Evolutionary conservation across 2,797 vertebrate species (phyloP), one percentile per base, ranked within the genome.

Genomic region (Cyclura pinguis): DNA sequence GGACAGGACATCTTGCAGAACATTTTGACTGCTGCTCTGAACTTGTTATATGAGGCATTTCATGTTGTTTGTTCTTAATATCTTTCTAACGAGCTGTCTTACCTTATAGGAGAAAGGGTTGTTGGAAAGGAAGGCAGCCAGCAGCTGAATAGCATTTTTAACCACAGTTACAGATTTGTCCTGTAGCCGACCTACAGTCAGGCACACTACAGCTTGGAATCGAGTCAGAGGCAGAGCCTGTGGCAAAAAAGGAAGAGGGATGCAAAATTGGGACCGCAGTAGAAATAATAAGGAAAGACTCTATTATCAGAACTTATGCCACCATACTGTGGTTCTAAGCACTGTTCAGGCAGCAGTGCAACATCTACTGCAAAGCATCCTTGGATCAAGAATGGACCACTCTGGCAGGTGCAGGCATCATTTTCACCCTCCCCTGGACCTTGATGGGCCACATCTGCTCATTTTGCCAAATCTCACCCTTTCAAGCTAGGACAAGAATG

Each of bases 81-180:
- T 6, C 27, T 87, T 87, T 62, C 24, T n/a, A 62, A 69, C 1
- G 18, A 55, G 32, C 4, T 10, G 47, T n/a, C 90, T 95, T 97
- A 99, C 99, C 98, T 99, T 99, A 97, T 98, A 98, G 94, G 98
- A 99, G 94, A 99, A 99, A 24, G 99, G 99, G 95, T 99, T 99
- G 95, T 99, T 99, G 88, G 98, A 98, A 12, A 99, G 98, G 95
- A 99, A 99, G 0, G 98, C 98, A 89, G 98, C 98, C 95, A 99
- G 96, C 84, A 99, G 97, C 93, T 99, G 99, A 94, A 99, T 98
- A 0, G 99, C 98, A 29, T 98, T 99, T 97, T 99, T 99, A 91
- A 98, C 98, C 2, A 97, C 99, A 6, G 98, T 96, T 88, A 99
- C 98, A 0, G 99, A 98, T 95, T 98, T 99, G 96, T 99, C 99